Conservation (phyloP, 1,140 invertebrate species). For the Neodiprion fabricii region DNA sequence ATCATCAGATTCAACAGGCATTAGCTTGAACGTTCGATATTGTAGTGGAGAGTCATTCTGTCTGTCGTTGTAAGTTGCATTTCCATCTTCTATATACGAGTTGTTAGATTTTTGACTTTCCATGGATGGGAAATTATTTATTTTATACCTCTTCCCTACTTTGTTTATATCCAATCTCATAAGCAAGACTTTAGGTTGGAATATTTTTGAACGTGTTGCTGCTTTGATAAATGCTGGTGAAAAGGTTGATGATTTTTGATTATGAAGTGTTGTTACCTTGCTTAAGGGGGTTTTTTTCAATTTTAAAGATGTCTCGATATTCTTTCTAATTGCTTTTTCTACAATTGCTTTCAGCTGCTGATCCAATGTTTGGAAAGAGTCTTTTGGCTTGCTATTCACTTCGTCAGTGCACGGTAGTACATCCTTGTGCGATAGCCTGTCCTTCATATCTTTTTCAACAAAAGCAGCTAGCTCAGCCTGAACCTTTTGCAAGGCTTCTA, state of each 20-base stretch:
- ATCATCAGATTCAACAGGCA: not conserved
- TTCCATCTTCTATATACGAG: not conserved
- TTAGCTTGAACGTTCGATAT: not conserved
- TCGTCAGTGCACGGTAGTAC: not conserved
- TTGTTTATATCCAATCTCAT: constrained; percentile 40
- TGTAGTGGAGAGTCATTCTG: too few relatives aligned
- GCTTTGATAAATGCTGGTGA: constrained; percentile 43
- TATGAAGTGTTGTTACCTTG: not conserved
- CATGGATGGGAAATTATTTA: constrained; percentile 35
- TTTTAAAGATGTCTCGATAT: constrained; percentile 43
- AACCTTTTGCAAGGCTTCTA: constrained; percentile 41
- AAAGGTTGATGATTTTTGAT: constrained; percentile 16
- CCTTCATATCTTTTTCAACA: constrained; percentile 49
- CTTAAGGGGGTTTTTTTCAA: not conserved
- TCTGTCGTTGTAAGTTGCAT: too few relatives aligned
- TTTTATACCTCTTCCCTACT: constrained; percentile 31
- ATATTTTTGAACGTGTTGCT: constrained; percentile 41
- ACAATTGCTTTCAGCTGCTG: constrained; percentile 52
- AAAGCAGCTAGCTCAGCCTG: constrained; percentile 50
- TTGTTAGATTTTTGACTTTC: constrained; percentile 8
- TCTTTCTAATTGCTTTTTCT: constrained; percentile 51
- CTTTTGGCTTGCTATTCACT: constrained; percentile 28
- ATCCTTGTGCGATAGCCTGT: constrained; percentile 27
- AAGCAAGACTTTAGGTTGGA: constrained; percentile 51
- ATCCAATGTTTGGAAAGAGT: constrained; percentile 40